Percentiles rank a stretch among this genome's conserved stretches.
Conservation (phyloP, 2,888 invertebrate genomes). For the Heteromyza rotundicornis region DNA sequence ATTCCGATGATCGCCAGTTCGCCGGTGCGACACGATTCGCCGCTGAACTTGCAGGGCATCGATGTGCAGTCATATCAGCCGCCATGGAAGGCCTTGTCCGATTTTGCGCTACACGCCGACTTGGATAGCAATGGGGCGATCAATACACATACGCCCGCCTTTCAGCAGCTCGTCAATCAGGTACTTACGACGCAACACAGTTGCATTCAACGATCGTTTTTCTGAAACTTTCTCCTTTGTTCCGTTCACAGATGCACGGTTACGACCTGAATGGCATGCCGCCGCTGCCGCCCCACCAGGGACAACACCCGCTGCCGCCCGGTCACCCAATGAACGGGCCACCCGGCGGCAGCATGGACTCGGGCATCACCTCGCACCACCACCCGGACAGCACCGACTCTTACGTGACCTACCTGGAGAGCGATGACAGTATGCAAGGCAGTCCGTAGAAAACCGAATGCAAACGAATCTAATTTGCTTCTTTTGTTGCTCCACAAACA, state of each 20-base stretch:
- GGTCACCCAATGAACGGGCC: constrained; percentile 64
- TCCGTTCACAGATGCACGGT: constrained; percentile 81
- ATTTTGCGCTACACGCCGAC: constrained; percentile 94
- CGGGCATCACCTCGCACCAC: constrained; percentile 66
- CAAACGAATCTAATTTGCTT: constrained; percentile 62
- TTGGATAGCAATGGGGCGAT: constrained; percentile 77
- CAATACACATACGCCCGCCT: constrained; percentile 87
- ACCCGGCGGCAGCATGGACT: constrained; percentile 63
- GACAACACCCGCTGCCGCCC: constrained; percentile 63
- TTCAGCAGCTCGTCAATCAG: constrained; percentile 96
- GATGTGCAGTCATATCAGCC: constrained; percentile 93
- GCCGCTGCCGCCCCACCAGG: constrained; percentile 56
- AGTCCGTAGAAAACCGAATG: constrained; percentile 69
- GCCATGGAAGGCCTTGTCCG: constrained; percentile 95
- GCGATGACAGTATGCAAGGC: constrained; percentile 80
- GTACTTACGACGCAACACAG: constrained; percentile 68
- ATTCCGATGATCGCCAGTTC: constrained; percentile 98
- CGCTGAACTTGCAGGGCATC: constrained; percentile 82
- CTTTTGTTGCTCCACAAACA: constrained; percentile 60
- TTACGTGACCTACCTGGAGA: constrained; percentile 91
- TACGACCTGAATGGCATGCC: constrained; percentile 75
- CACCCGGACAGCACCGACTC: constrained; percentile 84
- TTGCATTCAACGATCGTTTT: constrained; percentile 68
- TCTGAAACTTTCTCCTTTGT: constrained; percentile 4
- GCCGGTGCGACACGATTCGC: constrained; percentile 88